Evolutionary conservation across 1,140 invertebrate species (phyloP), one percentile per base, ranked within the genome.

Genomic region (Micrasema minimum): DNA sequence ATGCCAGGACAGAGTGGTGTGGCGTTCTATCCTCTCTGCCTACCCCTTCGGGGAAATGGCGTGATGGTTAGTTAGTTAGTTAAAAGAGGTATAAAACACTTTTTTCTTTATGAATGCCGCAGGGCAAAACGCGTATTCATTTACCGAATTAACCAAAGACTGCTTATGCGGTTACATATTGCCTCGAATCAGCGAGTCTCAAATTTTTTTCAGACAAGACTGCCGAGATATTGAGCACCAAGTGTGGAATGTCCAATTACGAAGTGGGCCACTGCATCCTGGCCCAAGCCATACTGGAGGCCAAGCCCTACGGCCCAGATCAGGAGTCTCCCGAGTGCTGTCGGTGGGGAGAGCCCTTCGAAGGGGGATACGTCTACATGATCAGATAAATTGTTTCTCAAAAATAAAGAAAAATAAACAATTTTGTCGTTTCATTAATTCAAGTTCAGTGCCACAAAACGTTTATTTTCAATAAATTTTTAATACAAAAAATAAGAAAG

Each of bases 271-370:
- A 65, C 31, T 1, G 69, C 11, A 16, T 65, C 16, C 50, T 71
- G n/a, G 69, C 46, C 1, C 12, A 20, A 11, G 69, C 69, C n/a
- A 43, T 71, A 0, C 31, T 71, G n/a, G 69, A 71, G 35, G 48
- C 23, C 18, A 71, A 64, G 35, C 69, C 69, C 9, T 71, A 59
- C 26, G 69, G 69, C 14, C 26, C 35, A 16, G 59, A 59, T 5
- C 35, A 43, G 5, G 41, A 71, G 43, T 11, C 46, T 1, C 69
- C 69, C 31, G 43, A 48, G 14, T 64, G 59, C 22, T 26, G 50
- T 43, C n/a, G 59, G 1, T 71, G 69, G 69, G 46, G 61, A n/a
- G 45, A 53, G 1, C 57, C 69, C 11, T 20, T 35, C 7, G 18
- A 22, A 10, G 59, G 69, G 26, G 37, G 22, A 2, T 71, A 71